Conservation (phyloP, 1,140 invertebrate genomes). For the Zaprionus davidi region DNA sequence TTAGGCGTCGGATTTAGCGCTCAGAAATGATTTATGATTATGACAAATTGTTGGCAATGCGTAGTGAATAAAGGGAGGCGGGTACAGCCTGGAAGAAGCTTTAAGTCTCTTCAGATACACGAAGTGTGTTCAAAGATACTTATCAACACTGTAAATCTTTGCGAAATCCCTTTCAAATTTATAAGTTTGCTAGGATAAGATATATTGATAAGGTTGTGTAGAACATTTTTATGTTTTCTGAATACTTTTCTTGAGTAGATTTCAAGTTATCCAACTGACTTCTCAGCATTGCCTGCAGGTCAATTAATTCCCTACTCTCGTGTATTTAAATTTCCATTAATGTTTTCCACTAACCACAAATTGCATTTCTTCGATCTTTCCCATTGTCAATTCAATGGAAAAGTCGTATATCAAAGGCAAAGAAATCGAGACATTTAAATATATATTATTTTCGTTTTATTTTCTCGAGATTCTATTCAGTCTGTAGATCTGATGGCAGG, state of each 20-base stretch:
- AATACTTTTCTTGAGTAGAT: too few species aligned
- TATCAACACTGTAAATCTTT: neutral
- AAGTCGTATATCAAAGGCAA: constrained; percentile 56
- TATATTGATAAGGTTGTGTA: neutral
- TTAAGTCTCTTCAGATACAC: constrained; percentile 13
- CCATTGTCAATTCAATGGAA: constrained; percentile 44
- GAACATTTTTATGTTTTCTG: too few species aligned
- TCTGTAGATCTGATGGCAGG: constrained; percentile 15
- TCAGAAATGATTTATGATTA: constrained; percentile 82
- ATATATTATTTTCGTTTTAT: constrained; percentile 42
- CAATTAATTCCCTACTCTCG: neutral
- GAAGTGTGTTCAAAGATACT: neutral
- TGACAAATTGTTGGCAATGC: constrained; percentile 72
- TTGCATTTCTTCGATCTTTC: neutral
- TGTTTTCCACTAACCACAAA: constrained; percentile 2
- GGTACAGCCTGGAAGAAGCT: constrained; percentile 9
- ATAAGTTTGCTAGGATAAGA: neutral
- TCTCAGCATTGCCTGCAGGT: too few species aligned
- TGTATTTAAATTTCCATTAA: neutral
- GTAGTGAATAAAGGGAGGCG: constrained; percentile 29
- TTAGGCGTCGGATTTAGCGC: constrained; percentile 78
- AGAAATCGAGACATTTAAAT: constrained; percentile 63
- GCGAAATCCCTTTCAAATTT: neutral
- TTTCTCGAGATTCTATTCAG: neutral
- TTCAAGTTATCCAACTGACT: too few species aligned